Evolutionary conservation across 2,888 invertebrate genomes (phyloP).

Genomic region (Acrobasis consociella): DNA sequence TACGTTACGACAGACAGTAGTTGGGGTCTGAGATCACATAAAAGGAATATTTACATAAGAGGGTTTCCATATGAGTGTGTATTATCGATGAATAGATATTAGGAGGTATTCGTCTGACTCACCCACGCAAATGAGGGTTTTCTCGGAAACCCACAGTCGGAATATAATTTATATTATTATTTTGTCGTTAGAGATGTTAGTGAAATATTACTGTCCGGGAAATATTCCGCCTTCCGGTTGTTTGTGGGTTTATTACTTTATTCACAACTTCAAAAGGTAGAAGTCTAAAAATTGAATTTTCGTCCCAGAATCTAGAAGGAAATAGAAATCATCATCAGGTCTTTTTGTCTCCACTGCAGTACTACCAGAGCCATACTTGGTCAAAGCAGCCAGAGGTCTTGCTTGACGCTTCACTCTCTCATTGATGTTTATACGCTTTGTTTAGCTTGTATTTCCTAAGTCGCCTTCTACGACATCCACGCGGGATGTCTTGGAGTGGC

Average conservation of each 20-base stretch:
- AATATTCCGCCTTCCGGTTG: not conserved
- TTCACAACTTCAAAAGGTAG: no score
- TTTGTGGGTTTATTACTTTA: not conserved
- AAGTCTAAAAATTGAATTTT: no score
- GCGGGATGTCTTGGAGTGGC: no score
- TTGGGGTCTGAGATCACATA: constrained; percentile 35
- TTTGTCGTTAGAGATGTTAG: constrained; percentile 22
- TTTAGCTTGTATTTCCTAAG: no score
- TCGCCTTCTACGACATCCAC: no score
- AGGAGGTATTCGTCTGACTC: constrained; percentile 19
- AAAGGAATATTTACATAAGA: constrained; percentile 33
- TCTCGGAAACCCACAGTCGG: constrained; percentile 13
- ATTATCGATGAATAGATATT: constrained; percentile 12
- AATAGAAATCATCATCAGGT: no score
- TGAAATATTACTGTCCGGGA: not conserved
- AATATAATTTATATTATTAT: constrained; percentile 25
- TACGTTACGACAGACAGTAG: constrained; percentile 43
- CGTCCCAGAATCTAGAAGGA: no score
- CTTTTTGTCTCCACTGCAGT: no score
- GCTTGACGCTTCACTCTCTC: no score
- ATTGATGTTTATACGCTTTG: no score
- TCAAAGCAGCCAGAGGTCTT: no score
- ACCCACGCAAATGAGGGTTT: constrained; percentile 30
- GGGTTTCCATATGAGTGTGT: constrained; percentile 21
- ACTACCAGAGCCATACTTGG: no score